phyloP scores from a whole-genome alignment of 2,113 vertebrate genomes.

The Tachuris rubrigastra region DNA sequence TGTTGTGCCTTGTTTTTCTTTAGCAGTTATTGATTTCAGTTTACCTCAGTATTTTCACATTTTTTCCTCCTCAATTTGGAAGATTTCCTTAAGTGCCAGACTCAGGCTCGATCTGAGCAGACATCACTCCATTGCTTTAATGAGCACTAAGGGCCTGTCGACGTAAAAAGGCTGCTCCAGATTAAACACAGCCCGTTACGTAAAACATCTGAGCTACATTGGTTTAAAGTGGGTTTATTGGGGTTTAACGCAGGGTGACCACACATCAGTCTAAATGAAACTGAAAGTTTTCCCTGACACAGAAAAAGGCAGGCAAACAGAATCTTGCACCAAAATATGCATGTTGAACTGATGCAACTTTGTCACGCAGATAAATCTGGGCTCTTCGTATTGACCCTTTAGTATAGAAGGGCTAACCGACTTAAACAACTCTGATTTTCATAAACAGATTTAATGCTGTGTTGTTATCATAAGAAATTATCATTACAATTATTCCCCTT shows the following conservation, averaged over 20 bases:
- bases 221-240: not conserved
- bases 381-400: not conserved
- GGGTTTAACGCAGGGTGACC: not conserved
- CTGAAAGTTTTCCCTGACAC: not conserved
- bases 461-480: not conserved
- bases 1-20: not conserved
- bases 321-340: not conserved
- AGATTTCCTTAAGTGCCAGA: not conserved
- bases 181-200: not conserved
- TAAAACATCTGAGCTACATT: not conserved
- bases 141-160: not conserved
- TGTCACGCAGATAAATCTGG: not conserved
- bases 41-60: not conserved
- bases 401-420: not conserved
- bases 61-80: not conserved
- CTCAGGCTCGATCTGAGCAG: not conserved
- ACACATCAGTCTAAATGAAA: not conserved
- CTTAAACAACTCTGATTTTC: not conserved
- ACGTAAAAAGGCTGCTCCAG: not conserved
- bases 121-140: not conserved
- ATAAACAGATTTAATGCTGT: not conserved
- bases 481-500: not conserved
- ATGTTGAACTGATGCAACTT: not conserved
- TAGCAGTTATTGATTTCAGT: not conserved
- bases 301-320: not conserved